phyloP scores from a whole-genome alignment of 2,888 invertebrate species.

The Tachina lurida region DNA sequence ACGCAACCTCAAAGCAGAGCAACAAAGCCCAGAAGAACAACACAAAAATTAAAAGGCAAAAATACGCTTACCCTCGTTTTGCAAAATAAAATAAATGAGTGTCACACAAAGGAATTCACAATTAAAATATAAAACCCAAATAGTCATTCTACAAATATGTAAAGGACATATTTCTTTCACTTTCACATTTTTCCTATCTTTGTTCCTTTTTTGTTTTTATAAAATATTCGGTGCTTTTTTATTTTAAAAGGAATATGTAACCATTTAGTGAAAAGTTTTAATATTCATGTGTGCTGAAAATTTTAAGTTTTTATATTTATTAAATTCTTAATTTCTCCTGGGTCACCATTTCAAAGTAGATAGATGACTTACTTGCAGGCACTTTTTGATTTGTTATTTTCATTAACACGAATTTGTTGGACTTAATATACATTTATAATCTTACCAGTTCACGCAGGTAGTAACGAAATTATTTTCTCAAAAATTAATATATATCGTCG shows the following conservation, averaged over 20 bases:
- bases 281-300: background rate
- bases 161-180: conserved; percentile 4
- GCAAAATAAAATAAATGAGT: conserved; percentile 80
- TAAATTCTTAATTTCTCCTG: background rate
- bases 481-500: too few relatives aligned
- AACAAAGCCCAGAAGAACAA: conserved; percentile 19
- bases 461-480: too few relatives aligned
- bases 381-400: too few relatives aligned
- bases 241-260: conserved; percentile 40
- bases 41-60: conserved; percentile 40
- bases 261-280: conserved; percentile 45
- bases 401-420: too few relatives aligned
- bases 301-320: background rate
- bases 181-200: conserved; percentile 1
- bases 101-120: conserved; percentile 75
- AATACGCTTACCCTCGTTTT: conserved; percentile 68
- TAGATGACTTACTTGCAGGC: too few relatives aligned
- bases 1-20: conserved; percentile 26
- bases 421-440: too few relatives aligned
- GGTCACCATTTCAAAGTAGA: too few relatives aligned
- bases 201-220: background rate
- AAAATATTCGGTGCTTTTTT: conserved; percentile 35
- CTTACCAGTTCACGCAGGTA: too few relatives aligned
- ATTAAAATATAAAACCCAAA: conserved; percentile 65
- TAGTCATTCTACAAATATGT: conserved; percentile 17